Conservation (phyloP, 2,888 invertebrate genomes). For the Monoplex corrugatus region DNA sequence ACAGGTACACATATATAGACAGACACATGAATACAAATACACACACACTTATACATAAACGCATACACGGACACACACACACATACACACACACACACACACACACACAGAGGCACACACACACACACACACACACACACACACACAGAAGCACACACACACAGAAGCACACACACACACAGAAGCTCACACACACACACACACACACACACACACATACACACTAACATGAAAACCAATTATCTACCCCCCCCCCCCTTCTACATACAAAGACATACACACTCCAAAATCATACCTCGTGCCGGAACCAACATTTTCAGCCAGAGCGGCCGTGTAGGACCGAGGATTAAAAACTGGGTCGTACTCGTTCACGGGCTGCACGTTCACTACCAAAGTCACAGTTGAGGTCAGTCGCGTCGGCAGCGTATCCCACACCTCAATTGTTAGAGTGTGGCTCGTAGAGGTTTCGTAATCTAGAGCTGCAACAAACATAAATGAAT, state of each 20-base stretch:
- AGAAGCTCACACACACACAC: constrained; percentile 16
- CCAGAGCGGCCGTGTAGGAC: constrained; percentile 55
- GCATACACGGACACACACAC: not conserved
- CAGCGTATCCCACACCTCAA: constrained; percentile 53
- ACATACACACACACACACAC: not conserved
- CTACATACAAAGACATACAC: not conserved
- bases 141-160: constrained; percentile 22
- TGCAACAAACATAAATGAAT: not conserved
- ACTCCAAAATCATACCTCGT: constrained; percentile 21
- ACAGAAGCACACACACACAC: constrained; percentile 37
- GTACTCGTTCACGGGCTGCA: constrained; percentile 67
- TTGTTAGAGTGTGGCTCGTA: constrained; percentile 55
- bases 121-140: constrained; percentile 26
- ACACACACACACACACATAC: constrained; percentile 28
- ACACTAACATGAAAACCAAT: not conserved
- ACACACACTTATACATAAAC: not conserved
- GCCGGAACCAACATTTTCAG: constrained; percentile 59
- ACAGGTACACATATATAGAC: not conserved
- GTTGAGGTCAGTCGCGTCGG: constrained; percentile 53
- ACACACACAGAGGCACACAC: not conserved
- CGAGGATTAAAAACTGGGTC: constrained; percentile 59
- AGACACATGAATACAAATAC: not conserved
- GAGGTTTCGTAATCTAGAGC: constrained; percentile 60
- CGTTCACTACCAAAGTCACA: constrained; percentile 61
- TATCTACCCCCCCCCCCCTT: not conserved